A percentile compares a stretch with the other conserved stretches of the same genome.
These are phyloP conservation scores for Chrysoperla carnea DNA, from an alignment of 1,140 invertebrate species.

Conservation along the genomic window DNA sequence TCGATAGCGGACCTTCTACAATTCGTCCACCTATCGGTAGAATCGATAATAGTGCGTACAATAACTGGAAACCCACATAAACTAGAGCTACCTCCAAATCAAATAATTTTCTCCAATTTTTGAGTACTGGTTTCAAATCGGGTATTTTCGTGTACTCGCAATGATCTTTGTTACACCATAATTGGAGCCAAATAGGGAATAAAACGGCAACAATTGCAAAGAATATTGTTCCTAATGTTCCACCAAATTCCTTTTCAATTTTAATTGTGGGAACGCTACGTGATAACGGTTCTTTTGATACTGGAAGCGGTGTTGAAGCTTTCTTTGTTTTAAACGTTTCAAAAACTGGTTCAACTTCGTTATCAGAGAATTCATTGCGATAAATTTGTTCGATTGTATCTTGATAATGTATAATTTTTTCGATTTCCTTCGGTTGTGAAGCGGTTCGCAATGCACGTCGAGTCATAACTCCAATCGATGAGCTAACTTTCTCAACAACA, in stretches of 20 bases:
- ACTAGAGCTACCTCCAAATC: slow-evolving; percentile 13
- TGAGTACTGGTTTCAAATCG: slow-evolving; percentile 12
- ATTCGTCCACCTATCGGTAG: slow-evolving; percentile 23
- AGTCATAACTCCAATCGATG: not conserved
- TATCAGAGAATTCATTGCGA: slow-evolving; percentile 24
- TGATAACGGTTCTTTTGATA: slow-evolving; percentile 10
- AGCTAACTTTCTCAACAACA: not conserved
- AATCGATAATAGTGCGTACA: slow-evolving; percentile 19
- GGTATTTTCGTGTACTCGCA: slow-evolving; percentile 20
- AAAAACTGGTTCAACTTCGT: slow-evolving; percentile 16
- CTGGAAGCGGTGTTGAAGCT: not conserved
- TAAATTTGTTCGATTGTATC: not conserved
- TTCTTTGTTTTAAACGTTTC: slow-evolving; percentile 3
- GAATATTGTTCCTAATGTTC: slow-evolving; percentile 16
- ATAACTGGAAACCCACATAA: slow-evolving; percentile 18
- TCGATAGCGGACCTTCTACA: slow-evolving; percentile 19
- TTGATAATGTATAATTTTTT: not conserved
- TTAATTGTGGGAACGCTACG: slow-evolving; percentile 6
- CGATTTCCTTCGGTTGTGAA: not conserved
- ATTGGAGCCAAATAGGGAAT: slow-evolving; percentile 15
- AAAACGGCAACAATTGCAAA: slow-evolving; percentile 14
- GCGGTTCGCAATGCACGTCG: not conserved
- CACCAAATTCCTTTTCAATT: slow-evolving; percentile 17
- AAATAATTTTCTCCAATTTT: slow-evolving; percentile 17
- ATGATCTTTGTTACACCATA: slow-evolving; percentile 18